Percentiles rank a stretch among this genome's conserved stretches.
Conservation (phyloP, 2,113 vertebrate genomes). For the Ageneiosus marmoratus region DNA sequence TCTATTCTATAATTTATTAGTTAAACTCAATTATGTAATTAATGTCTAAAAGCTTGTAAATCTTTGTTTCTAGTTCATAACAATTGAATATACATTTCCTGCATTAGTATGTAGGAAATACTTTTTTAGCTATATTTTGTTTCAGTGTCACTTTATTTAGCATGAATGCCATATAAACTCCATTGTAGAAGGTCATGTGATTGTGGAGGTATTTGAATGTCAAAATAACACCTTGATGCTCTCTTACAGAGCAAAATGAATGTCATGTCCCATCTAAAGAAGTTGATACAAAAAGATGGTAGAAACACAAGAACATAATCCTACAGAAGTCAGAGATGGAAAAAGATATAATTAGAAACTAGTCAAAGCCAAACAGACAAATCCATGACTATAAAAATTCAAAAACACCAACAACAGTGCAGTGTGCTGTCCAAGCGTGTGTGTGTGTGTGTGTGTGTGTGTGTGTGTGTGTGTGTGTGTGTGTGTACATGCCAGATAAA, state of each 20-base stretch:
- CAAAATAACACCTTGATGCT: background rate
- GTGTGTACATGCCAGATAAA: background rate
- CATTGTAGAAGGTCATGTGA: background rate
- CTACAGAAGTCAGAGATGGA: background rate
- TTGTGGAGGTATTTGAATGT: background rate
- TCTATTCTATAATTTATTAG: background rate
- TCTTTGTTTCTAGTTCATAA: background rate
- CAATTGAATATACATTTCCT: background rate
- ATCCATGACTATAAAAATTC: constrained; percentile 11
- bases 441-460: background rate
- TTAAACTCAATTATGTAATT: background rate
- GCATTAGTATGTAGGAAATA: background rate
- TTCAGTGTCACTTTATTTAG: background rate
- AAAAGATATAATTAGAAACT: constrained; percentile 27
- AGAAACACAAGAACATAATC: constrained; percentile 8
- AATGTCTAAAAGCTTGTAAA: background rate
- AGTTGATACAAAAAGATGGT: background rate
- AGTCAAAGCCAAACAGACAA: constrained; percentile 9
- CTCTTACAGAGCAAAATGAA: background rate
- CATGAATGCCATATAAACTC: background rate
- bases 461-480: background rate
- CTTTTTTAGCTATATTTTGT: background rate
- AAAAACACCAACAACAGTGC: background rate
- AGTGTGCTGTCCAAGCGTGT: background rate
- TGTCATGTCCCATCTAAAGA: background rate